A percentile compares a stretch with the other conserved stretches of the same genome.
Conservation (phyloP, 2,888 invertebrate genomes). For the Phyto melanocephala region DNA sequence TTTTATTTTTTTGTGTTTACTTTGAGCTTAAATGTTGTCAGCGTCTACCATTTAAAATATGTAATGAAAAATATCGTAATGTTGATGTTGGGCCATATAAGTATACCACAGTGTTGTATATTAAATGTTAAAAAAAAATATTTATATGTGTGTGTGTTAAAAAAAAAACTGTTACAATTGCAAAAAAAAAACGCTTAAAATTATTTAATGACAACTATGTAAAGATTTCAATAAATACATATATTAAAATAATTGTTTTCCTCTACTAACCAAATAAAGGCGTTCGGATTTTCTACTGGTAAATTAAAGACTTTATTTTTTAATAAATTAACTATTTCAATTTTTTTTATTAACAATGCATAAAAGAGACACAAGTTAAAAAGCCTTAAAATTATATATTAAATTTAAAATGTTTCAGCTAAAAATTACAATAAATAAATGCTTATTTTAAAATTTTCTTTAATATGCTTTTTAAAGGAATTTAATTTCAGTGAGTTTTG, state of each 20-base stretch:
- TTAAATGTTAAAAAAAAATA: conserved; percentile 31
- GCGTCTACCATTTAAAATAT: conserved; percentile 77
- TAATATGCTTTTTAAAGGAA: too few relatives aligned
- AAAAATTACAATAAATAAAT: too few relatives aligned
- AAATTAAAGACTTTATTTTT: too few relatives aligned
- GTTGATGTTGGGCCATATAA: conserved; percentile 76
- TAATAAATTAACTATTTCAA: not conserved
- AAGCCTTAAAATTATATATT: not conserved
- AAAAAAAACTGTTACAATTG: too few relatives aligned
- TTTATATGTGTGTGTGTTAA: too few relatives aligned
- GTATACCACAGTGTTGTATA: conserved; percentile 18
- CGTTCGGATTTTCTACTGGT: conserved; percentile 51
- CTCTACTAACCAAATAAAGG: conserved; percentile 22
- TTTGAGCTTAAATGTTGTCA: conserved; percentile 58
- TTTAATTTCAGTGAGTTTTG: too few relatives aligned
- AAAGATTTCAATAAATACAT: conserved; percentile 5
- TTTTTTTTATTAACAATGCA: not conserved
- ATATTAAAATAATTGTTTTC: not conserved
- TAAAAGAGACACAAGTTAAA: not conserved
- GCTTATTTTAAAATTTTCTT: too few relatives aligned
- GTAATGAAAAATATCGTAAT: conserved; percentile 78
- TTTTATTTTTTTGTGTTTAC: conserved; percentile 33
- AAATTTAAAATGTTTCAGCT: too few relatives aligned
- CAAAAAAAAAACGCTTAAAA: too few relatives aligned
- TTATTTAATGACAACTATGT: not conserved